Evolutionary conservation across 2,113 vertebrate genomes (phyloP).

Genomic region (Phaethornis superciliosus): DNA sequence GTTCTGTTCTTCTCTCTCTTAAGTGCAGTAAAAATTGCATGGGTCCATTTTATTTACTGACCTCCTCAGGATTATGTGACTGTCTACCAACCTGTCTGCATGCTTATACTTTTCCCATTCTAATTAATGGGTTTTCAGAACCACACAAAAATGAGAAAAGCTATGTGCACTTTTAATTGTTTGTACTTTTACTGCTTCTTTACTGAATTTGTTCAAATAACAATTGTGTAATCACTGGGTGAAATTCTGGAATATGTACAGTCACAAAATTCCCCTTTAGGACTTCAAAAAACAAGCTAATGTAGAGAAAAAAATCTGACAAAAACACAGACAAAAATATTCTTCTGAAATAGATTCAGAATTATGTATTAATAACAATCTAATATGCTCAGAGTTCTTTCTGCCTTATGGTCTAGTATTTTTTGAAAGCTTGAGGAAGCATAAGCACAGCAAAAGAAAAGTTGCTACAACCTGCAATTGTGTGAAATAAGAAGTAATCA

Average conservation of each 20-base stretch:
- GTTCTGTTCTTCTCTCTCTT: not conserved
- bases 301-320: not conserved
- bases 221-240: not conserved
- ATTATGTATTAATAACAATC: not conserved
- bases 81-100: not conserved
- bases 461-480: not conserved
- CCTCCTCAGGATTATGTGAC: not conserved
- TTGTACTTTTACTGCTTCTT: not conserved
- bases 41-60: not conserved
- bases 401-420: not conserved
- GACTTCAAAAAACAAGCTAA: not conserved
- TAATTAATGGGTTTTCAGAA: not conserved
- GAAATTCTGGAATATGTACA: not conserved
- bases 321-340: not conserved
- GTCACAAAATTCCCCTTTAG: not conserved
- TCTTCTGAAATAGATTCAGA: not conserved
- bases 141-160: not conserved
- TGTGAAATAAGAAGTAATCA: not conserved
- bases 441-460: not conserved
- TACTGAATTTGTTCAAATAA: not conserved
- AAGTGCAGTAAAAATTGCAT: not conserved
- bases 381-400: not conserved
- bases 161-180: not conserved
- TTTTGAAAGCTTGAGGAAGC: slow-evolving; percentile 12
- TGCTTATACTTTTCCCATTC: not conserved